Conservation (phyloP, 2,888 invertebrate species). For the Venustoraphidia nigricollis region DNA sequence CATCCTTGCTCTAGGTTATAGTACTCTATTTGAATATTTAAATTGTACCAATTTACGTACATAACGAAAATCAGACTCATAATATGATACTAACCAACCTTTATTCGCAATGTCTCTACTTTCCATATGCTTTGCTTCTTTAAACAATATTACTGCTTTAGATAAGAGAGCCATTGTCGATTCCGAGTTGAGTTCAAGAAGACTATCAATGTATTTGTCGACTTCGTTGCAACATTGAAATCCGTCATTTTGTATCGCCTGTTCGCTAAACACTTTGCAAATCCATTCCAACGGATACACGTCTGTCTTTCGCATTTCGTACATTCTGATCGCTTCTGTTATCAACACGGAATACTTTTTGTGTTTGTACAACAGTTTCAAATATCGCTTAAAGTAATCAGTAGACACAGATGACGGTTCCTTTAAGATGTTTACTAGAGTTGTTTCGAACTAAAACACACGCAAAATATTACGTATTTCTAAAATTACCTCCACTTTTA, state of each 20-base stretch:
- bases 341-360: conserved; percentile 29
- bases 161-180: conserved; percentile 46
- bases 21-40: no score
- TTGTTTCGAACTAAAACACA: conserved; percentile 22
- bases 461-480: no score
- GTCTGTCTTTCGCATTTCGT: conserved; percentile 30
- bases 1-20: no score
- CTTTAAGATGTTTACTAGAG: conserved; percentile 17
- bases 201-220: conserved; percentile 31
- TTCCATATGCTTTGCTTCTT: conserved; percentile 34
- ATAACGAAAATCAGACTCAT: no score
- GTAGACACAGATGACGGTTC: conserved; percentile 15
- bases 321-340: conserved; percentile 31
- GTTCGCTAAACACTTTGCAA: conserved; percentile 40
- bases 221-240: conserved; percentile 19
- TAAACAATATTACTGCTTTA: conserved; percentile 38
- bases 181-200: conserved; percentile 38
- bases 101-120: conserved; percentile 34
- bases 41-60: no score
- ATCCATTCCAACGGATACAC: conserved; percentile 41
- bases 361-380: conserved; percentile 30
- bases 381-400: conserved; percentile 30
- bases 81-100: conserved; percentile 17
- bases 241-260: conserved; percentile 17
- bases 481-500: no score